These are phyloP conservation scores for Lasiommata megera DNA, from an alignment of 2,888 invertebrate genomes.

Conservation along the genomic window DNA sequence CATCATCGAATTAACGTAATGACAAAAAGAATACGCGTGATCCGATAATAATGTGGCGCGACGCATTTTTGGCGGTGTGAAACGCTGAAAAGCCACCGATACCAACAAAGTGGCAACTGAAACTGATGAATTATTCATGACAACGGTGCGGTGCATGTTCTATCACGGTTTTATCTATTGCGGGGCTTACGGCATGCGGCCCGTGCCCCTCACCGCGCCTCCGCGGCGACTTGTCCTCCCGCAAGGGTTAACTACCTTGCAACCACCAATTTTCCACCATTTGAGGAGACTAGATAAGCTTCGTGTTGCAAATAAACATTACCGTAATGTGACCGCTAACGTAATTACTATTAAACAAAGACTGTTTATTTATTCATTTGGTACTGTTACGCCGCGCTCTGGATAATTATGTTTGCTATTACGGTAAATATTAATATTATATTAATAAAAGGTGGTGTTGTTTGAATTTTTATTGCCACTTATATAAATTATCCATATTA, in stretches of 20 bases:
- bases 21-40: conserved; percentile 52
- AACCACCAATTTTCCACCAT: conserved; percentile 72
- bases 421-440: conserved; percentile 22
- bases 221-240: conserved; percentile 52
- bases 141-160: conserved; percentile 81
- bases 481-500: conserved; percentile 1
- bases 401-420: conserved; percentile 37
- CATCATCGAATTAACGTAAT: conserved; percentile 40
- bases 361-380: conserved; percentile 42
- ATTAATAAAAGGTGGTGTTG: conserved; percentile 14
- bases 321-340: conserved; percentile 64
- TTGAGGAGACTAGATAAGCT: conserved; percentile 76
- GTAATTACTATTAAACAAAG: conserved; percentile 58
- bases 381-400: conserved; percentile 32
- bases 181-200: conserved; percentile 55
- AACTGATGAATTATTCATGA: conserved; percentile 81
- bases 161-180: conserved; percentile 83
- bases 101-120: conserved; percentile 81
- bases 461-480: conserved; percentile 12
- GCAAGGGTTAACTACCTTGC: conserved; percentile 77
- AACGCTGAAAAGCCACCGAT: conserved; percentile 80
- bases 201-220: conserved; percentile 39
- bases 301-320: conserved; percentile 71
- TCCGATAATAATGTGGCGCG: conserved; percentile 72
- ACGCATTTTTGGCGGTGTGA: conserved; percentile 77